phyloP scores from a whole-genome alignment of 1,140 invertebrate genomes.

The Drosophila ercepeae region DNA sequence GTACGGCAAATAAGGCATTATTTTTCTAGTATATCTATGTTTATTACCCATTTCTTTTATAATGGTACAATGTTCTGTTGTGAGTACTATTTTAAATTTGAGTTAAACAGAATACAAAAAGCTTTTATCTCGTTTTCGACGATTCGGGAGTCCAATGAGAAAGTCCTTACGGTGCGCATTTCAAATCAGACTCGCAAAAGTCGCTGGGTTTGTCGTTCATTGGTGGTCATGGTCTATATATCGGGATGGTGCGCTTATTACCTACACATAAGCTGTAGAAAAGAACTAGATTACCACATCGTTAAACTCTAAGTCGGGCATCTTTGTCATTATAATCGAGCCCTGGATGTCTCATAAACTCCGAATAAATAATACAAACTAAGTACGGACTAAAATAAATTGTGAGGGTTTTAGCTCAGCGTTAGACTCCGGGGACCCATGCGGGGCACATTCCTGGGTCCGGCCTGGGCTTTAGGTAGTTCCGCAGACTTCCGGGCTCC shows the following conservation, averaged over 20 bases:
- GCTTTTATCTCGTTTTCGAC: constrained; percentile 54
- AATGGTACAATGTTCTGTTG: constrained; percentile 34
- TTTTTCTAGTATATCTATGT: constrained; percentile 22
- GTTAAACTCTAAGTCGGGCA: constrained; percentile 21
- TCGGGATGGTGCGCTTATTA: constrained; percentile 42
- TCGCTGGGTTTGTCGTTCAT: constrained; percentile 31
- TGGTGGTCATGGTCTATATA: constrained; percentile 39
- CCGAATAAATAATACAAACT: constrained; percentile 70
- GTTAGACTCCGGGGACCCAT: constrained; percentile 75
- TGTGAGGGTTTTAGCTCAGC: constrained; percentile 40
- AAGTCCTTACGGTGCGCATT: constrained; percentile 40
- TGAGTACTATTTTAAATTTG: constrained; percentile 28
- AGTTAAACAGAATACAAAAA: constrained; percentile 28
- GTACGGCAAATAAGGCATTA: too few relatives aligned
- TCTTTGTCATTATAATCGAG: not conserved
- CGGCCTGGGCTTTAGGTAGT: constrained; percentile 26
- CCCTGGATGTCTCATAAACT: constrained; percentile 33
- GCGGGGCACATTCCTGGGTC: constrained; percentile 67
- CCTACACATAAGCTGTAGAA: constrained; percentile 52
- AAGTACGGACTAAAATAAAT: constrained; percentile 65
- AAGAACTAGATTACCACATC: constrained; percentile 64
- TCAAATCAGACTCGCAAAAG: constrained; percentile 83
- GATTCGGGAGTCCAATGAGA: constrained; percentile 84
- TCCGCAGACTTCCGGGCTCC: constrained; percentile 58
- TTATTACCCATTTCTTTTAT: constrained; percentile 39